Percentiles rank a stretch among this genome's conserved stretches.
These are phyloP conservation scores for Spatula clypeata DNA, from an alignment of 2,797 vertebrate genomes.

Conservation along the genomic window DNA sequence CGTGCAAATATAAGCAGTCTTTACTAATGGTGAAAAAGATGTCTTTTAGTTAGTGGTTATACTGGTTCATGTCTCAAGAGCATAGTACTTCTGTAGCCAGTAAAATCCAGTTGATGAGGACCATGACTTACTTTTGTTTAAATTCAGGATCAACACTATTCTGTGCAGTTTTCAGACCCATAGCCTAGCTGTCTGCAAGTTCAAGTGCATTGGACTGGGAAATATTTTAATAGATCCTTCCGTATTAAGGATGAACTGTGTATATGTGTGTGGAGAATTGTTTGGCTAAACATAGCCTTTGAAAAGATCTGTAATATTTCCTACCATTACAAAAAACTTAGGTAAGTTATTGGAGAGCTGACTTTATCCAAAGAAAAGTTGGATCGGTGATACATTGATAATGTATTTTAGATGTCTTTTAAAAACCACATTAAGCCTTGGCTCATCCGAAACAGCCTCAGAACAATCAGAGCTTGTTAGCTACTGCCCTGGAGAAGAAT, in stretches of 20 bases:
- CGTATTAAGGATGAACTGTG: not conserved
- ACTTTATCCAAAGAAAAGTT: not conserved
- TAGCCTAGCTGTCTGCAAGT: not conserved
- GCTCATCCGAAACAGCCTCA: not conserved
- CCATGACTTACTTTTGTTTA: not conserved
- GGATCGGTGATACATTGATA: not conserved
- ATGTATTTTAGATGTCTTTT: not conserved
- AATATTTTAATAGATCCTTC: not conserved
- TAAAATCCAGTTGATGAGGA: not conserved
- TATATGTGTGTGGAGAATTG: fast-evolving
- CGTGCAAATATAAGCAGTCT: not conserved
- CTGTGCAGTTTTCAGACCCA: not conserved
- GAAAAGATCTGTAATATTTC: not conserved
- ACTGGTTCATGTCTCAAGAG: not conserved
- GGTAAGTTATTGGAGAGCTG: not conserved
- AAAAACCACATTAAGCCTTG: not conserved
- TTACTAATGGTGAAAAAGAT: conserved; percentile 1
- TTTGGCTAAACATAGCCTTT: not conserved
- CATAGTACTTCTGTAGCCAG: not conserved
- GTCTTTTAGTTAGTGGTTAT: not conserved
- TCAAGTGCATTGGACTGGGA: not conserved
- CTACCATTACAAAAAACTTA: not conserved
- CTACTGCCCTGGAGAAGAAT: not conserved
- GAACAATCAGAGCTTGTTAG: not conserved
- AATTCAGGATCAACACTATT: not conserved